A percentile compares a stretch with the other conserved stretches of the same genome.
phyloP scores from a whole-genome alignment of 1,140 invertebrate genomes.

The Euschistus heros region DNA sequence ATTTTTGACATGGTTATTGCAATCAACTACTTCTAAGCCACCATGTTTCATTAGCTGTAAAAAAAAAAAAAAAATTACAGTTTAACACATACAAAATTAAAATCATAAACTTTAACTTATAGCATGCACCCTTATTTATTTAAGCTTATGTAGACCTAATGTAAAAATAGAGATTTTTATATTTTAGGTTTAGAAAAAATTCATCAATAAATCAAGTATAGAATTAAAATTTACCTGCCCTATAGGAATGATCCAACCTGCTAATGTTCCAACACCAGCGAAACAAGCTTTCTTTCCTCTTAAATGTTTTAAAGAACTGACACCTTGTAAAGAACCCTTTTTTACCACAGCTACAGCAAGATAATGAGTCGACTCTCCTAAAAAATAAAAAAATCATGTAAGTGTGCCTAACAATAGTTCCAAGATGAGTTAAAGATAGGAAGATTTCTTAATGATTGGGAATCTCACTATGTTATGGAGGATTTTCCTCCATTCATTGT shows the following conservation, averaged over 20 bases:
- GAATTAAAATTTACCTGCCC: constrained; percentile 47
- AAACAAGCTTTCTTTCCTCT: constrained; percentile 75
- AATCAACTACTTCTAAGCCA: constrained; percentile 73
- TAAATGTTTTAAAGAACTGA: constrained; percentile 55
- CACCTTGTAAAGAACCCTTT: constrained; percentile 47
- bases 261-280: constrained; percentile 76
- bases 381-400: constrained; percentile 28
- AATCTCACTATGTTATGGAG: too few relatives aligned
- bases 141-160: too few relatives aligned
- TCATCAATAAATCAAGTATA: too few relatives aligned
- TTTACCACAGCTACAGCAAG: constrained; percentile 81
- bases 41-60: constrained; percentile 67
- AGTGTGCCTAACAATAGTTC: too few relatives aligned
- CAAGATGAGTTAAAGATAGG: too few relatives aligned
- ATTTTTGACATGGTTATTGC: constrained; percentile 93
- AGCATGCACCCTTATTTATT: too few relatives aligned
- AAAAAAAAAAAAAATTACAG: constrained; percentile 25
- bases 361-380: constrained; percentile 47
- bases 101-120: too few relatives aligned
- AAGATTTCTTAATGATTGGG: not conserved
- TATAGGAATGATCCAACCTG: constrained; percentile 88
- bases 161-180: too few relatives aligned
- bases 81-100: too few relatives aligned
- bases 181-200: too few relatives aligned
- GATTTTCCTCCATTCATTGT: too few relatives aligned